Evolutionary conservation across 2,797 vertebrate species (phyloP), one percentile per base, ranked within the genome.

Genomic region (Pseudochromis fuscus): DNA sequence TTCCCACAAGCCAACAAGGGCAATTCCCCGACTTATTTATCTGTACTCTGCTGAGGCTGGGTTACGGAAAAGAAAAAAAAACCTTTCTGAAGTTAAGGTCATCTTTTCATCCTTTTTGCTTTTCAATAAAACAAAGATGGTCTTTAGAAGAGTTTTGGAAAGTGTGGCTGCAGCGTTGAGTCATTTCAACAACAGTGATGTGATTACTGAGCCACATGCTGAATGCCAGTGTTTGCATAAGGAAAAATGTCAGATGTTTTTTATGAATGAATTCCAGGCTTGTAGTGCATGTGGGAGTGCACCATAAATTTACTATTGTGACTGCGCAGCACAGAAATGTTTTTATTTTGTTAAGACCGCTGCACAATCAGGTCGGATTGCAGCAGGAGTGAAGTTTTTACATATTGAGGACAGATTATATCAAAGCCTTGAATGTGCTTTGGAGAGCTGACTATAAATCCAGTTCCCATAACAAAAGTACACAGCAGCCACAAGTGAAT

Each of bases 1-100:
- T 91, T 91, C 91, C 92, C 91, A 90, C 79, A 86, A 88, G 71
- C 73, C 80, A 65, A 31, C 67, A 24, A 84, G 76, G 88, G 87
- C 88, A 90, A 86, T 89, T 90, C 87, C 89, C 87, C 9, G 2
- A 60, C 33, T 51, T 83, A 70, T 89, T 85, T 82, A 82, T 86
- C 80, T 76, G 13, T 40, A 45, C 45, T 65, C 40, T 33, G 24
- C 67, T 27, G 25, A 69, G 62, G 72, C 65, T n/a, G 53, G 37
- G 35, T 67, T 72, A 52, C 72, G 53, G 35, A 27, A 58, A 35
- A 55, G 31, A 24, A 40, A 58, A 12, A 16, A 38, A 38, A 11
- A 45, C n/a, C 73, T 67, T 75, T 38, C 60, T 57, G 19, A 68
- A 69, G 63, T 59, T 52, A 45, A 70, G 60, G 33, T 53, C 13